phyloP scores from a whole-genome alignment of 2,113 vertebrate species.

The Aegotheles bennettii region DNA sequence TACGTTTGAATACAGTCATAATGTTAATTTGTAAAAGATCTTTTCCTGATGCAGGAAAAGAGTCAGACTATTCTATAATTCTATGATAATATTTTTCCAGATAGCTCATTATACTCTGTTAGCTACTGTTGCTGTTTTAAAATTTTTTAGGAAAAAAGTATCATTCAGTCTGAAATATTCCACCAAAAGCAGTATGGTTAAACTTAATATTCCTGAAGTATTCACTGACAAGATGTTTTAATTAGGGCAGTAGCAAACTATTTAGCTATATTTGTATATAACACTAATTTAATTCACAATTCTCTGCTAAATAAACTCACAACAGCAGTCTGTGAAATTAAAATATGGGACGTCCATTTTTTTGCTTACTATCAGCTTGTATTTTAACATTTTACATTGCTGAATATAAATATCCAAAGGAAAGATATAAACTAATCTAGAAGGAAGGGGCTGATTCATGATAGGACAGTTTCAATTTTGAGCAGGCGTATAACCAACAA shows the following conservation, averaged over 20 bases:
- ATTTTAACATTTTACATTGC: background rate
- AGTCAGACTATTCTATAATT: background rate
- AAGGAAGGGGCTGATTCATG: background rate
- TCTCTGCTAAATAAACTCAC: background rate
- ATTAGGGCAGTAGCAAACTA: background rate
- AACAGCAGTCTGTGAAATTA: background rate
- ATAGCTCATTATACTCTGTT: background rate
- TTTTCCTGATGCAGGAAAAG: background rate
- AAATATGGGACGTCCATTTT: background rate
- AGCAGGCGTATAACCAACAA: background rate
- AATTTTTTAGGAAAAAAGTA: background rate
- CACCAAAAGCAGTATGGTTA: background rate
- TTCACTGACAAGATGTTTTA: background rate
- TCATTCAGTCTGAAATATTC: background rate
- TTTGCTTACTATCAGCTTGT: background rate
- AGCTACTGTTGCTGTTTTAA: background rate
- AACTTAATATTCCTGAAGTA: background rate
- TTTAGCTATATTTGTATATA: background rate
- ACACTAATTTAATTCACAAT: background rate
- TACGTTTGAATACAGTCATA: background rate
- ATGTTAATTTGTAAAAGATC: background rate
- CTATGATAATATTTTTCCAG: background rate
- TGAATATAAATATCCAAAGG: background rate
- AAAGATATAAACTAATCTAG: background rate
- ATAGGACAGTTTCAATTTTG: background rate